Percentiles rank a stretch among this genome's conserved stretches.
Evolutionary conservation across 2,113 vertebrate species (phyloP).

Genomic region (Ochotona curzoniae): DNA sequence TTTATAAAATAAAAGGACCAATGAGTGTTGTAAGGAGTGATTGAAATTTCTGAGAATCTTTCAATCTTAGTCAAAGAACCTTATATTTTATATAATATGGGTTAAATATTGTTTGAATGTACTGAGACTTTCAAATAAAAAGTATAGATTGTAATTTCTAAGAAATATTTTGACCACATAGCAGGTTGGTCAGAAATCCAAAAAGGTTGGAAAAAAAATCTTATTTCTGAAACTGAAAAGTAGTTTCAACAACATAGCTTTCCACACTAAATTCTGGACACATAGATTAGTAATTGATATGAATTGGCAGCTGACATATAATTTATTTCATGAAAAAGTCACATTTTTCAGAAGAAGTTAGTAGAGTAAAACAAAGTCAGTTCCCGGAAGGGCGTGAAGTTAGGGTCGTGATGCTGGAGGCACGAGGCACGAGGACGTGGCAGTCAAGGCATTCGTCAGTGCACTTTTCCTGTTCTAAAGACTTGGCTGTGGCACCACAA

Average conservation of each 20-base stretch:
- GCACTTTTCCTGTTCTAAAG: not conserved
- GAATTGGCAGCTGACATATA: accelerated
- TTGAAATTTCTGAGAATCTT: not conserved
- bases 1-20: not conserved
- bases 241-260: not conserved
- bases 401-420: not conserved
- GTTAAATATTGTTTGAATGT: no score
- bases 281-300: accelerated
- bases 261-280: not conserved
- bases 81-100: not conserved
- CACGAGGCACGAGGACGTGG: accelerated
- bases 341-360: not conserved
- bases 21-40: not conserved
- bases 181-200: not conserved
- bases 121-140: not conserved
- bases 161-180: not conserved
- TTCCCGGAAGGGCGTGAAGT: no score
- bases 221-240: not conserved
- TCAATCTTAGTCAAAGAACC: not conserved
- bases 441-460: not conserved
- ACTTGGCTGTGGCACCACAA: no score
- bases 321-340: not conserved
- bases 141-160: not conserved
- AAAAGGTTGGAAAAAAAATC: not conserved
- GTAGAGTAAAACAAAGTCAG: not conserved